These are phyloP conservation scores for Meteorus colon DNA, from an alignment of 2,888 invertebrate species.

Conservation along the genomic window DNA sequence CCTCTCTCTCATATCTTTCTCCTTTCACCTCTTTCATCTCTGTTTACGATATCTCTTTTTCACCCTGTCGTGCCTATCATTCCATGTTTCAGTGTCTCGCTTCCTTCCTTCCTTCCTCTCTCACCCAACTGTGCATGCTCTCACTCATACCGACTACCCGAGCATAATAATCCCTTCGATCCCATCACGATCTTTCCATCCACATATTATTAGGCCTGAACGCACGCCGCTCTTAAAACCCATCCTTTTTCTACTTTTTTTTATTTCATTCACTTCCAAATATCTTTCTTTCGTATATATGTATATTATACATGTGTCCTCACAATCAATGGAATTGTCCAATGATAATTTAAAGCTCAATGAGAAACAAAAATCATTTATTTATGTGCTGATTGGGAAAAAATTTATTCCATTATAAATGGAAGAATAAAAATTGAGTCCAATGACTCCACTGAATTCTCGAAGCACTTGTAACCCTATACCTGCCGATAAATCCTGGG, in stretches of 20 bases:
- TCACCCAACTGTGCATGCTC: constrained; percentile 35
- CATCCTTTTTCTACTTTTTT: constrained; percentile 14
- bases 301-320: neutral
- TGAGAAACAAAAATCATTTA: constrained; percentile 1
- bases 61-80: constrained; percentile 31
- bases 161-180: constrained; percentile 69
- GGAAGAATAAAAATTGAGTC: constrained; percentile 4
- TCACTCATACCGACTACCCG: constrained; percentile 43
- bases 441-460: constrained; percentile 12
- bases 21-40: constrained; percentile 14
- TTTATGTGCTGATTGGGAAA: neutral
- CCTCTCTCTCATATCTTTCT: constrained; percentile 17
- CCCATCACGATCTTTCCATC: constrained; percentile 69
- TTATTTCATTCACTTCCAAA: neutral
- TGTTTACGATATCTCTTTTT: constrained; percentile 19
- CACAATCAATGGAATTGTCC: constrained; percentile 18
- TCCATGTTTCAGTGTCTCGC: constrained; percentile 10
- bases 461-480: constrained; percentile 36
- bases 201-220: constrained; percentile 66
- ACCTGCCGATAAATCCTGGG: constrained; percentile 45
- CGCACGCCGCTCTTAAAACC: constrained; percentile 48
- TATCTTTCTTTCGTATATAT: constrained; percentile 15
- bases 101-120: constrained; percentile 22
- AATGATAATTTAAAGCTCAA: constrained; percentile 5
- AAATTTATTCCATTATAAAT: neutral